Base-by-base conservation (phyloP, 1,140 invertebrate species). In the Elymnias hypermnestra region DNA sequence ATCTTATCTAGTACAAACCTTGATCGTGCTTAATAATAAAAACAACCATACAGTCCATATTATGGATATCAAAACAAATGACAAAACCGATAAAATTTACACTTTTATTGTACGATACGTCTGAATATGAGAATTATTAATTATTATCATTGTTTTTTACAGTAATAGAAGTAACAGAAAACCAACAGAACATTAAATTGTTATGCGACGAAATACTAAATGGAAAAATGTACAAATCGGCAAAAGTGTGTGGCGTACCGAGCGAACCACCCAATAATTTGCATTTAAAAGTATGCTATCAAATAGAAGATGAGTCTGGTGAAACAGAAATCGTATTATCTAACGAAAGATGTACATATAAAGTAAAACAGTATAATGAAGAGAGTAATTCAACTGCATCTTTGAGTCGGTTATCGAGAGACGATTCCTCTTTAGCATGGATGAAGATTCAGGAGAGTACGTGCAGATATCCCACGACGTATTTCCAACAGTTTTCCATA, bases 141-240 rank as follows among this genome's bases (percentile, higher is more conserved):
- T n/a, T n/a, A n/a, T n/a, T n/a, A 7, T 9, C 15, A 23, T 22
- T 26, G 43, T 22, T 15, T 35, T 40, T 90, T 62, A 53, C 78
- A 81, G 87, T 88, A 3, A 82, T 89, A 7, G 88, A 74, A 86
- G 57, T 75, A 61, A 89, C 71, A 58, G 89, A 82, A 65, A 86
- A 44, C 57, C 60, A 43, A 50, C 75, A 85, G 8, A 53, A 79
- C 55, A 82, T 86, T 21, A 57, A 57, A 18, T 22, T 67, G 21
- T 45, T 87, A 19, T 69, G 67, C 49, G 51, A 84, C 54, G 64
- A 76, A 44, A 71, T 83, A 15, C 53, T 75, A 44, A 87, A 87
- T 43, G 85, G 86, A n/a, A 77, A 78, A 59, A 2, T 75, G 1
- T 77, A 66, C 45, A 84, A 86, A 68, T 68, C 74, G 2, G 53